A percentile compares a stretch with the other conserved stretches of the same genome.
Conservation (phyloP, 2,113 vertebrate species). For the Aegotheles bennettii region DNA sequence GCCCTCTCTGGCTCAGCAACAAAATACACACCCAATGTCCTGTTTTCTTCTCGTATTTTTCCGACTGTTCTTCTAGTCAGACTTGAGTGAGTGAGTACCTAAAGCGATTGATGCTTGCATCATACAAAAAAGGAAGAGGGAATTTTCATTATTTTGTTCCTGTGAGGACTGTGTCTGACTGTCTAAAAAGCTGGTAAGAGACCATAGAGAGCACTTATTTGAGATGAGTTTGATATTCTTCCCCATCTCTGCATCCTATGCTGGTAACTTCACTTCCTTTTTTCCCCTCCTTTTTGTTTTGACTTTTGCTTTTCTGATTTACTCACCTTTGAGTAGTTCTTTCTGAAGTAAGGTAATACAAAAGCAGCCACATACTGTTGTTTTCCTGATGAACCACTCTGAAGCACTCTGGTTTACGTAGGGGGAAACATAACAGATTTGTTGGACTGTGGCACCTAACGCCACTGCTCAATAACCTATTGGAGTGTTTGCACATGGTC, state of each 20-base stretch:
- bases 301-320: background rate
- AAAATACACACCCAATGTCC: too few relatives aligned
- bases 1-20: background rate
- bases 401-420: background rate
- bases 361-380: background rate
- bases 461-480: conserved; percentile 11
- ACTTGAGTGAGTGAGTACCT: background rate
- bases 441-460: conserved; percentile 1
- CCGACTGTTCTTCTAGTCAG: background rate
- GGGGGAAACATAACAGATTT: background rate
- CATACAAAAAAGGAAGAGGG: background rate
- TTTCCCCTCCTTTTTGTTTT: background rate
- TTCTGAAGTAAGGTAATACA: background rate
- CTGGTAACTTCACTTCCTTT: background rate
- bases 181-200: background rate
- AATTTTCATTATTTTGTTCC: background rate
- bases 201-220: background rate
- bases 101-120: background rate
- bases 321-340: background rate
- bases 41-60: background rate
- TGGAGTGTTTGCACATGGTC: conserved; percentile 15
- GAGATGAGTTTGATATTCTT: background rate
- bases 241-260: background rate
- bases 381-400: background rate
- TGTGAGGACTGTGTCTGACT: background rate